Evolutionary conservation across 2,888 invertebrate genomes (phyloP).

Genomic region (Campaea margaritaria): DNA sequence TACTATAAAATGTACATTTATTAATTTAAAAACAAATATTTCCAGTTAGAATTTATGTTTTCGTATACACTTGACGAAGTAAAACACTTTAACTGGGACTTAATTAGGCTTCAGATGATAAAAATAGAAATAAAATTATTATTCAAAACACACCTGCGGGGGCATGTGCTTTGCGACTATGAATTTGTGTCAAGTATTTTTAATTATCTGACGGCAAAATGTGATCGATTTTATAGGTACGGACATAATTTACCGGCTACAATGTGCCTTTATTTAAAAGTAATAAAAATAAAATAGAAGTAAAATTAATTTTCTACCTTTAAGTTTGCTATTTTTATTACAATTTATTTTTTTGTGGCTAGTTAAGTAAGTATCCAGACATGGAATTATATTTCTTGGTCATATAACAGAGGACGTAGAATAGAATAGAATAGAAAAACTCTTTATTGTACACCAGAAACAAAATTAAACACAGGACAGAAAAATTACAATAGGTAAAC

Average conservation of each 20-base stretch:
- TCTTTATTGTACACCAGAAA: no score
- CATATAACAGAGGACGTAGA: no score
- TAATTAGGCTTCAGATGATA: conserved; percentile 10
- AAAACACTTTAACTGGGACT: background rate
- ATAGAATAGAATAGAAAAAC: no score
- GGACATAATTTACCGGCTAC: conserved; percentile 20
- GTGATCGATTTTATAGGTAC: conserved; percentile 14
- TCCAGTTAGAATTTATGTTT: background rate
- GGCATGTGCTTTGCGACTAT: conserved; percentile 33
- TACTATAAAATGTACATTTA: background rate
- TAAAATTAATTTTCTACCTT: background rate
- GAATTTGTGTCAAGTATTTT: conserved; percentile 31
- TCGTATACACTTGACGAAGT: background rate
- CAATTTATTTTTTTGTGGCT: no score
- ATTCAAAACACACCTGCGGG: conserved; percentile 40
- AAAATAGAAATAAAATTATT: conserved; percentile 11
- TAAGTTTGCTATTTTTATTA: background rate
- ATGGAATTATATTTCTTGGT: no score
- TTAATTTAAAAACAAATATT: conserved; percentile 1
- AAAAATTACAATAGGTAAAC: no score
- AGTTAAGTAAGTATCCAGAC: no score
- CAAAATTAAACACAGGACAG: no score
- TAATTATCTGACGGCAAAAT: conserved; percentile 27
- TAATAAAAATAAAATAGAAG: background rate
- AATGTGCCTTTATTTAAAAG: background rate